Percentiles rank a stretch among this genome's conserved stretches.
Evolutionary conservation across 2,113 vertebrate genomes (phyloP).

Genomic region (Caretta caretta): DNA sequence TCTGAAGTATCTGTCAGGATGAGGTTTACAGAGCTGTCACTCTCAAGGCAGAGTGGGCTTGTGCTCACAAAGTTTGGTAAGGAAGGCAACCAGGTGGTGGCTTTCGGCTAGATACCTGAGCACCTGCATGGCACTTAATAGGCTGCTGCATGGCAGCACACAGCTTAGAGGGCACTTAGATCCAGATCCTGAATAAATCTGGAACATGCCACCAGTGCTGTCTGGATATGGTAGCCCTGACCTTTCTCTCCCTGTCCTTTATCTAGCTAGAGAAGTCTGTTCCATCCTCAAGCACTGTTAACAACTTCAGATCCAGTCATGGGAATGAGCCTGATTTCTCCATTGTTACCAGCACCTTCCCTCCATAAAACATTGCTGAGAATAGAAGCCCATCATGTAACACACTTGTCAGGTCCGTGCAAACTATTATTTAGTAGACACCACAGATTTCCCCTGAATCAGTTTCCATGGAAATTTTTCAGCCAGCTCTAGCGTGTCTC

Average conservation of each 20-base stretch:
- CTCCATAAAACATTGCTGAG: background rate
- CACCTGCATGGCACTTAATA: no score
- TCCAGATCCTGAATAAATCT: rapidly evolving
- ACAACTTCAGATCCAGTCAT: background rate
- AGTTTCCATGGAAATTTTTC: no score
- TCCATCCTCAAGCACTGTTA: background rate
- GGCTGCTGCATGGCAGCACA: no score
- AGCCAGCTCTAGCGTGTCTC: no score
- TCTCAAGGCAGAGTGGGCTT: background rate
- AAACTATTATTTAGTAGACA: no score
- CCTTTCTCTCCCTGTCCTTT: rapidly evolving
- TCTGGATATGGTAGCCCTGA: background rate
- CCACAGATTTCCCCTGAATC: no score
- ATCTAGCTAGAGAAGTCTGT: rapidly evolving
- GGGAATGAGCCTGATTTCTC: background rate
- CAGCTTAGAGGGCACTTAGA: no score
- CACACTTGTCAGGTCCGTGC: background rate
- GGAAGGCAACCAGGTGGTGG: background rate
- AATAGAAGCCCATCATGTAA: background rate
- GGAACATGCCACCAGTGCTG: background rate
- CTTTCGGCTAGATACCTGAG: background rate
- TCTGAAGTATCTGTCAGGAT: background rate
- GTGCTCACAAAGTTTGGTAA: background rate
- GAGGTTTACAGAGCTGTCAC: background rate
- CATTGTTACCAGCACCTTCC: background rate